These are phyloP conservation scores for Hydrotaea cyrtoneurina DNA, from an alignment of 2,888 invertebrate genomes.

Conservation along the genomic window DNA sequence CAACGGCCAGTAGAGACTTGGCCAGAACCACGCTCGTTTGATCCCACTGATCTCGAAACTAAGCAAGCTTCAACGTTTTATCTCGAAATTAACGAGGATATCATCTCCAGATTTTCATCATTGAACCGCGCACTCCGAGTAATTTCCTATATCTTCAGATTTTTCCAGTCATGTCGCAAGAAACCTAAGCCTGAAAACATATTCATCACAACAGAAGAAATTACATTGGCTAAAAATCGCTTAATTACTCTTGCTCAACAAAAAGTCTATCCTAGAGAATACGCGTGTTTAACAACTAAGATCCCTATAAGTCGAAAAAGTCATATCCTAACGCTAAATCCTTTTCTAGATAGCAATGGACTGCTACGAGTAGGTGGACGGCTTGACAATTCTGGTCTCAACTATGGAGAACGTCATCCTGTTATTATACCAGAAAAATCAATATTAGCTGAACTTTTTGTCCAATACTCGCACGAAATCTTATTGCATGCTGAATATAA, in stretches of 20 bases:
- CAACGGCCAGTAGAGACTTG: neutral
- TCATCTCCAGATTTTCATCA: conserved; percentile 15
- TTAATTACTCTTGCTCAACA: neutral
- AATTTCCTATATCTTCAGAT: conserved; percentile 24
- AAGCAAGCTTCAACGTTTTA: neutral
- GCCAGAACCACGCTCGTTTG: conserved; percentile 29
- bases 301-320: neutral
- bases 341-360: neutral
- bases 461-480: conserved; percentile 3
- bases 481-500: conserved; percentile 33
- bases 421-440: conserved; percentile 35
- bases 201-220: neutral
- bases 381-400: neutral
- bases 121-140: conserved; percentile 29
- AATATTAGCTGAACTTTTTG: neutral
- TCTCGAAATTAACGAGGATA: neutral
- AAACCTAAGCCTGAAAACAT: neutral
- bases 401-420: conserved; percentile 18
- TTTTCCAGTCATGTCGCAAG: neutral
- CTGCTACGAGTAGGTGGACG: conserved; percentile 4
- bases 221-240: neutral
- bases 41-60: conserved; percentile 21
- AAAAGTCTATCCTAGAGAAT: neutral
- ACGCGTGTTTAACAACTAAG: neutral
- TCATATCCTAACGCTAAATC: neutral